Evolutionary conservation across 2,797 vertebrate genomes (phyloP).

Genomic region (Pangasius larnaudii): DNA sequence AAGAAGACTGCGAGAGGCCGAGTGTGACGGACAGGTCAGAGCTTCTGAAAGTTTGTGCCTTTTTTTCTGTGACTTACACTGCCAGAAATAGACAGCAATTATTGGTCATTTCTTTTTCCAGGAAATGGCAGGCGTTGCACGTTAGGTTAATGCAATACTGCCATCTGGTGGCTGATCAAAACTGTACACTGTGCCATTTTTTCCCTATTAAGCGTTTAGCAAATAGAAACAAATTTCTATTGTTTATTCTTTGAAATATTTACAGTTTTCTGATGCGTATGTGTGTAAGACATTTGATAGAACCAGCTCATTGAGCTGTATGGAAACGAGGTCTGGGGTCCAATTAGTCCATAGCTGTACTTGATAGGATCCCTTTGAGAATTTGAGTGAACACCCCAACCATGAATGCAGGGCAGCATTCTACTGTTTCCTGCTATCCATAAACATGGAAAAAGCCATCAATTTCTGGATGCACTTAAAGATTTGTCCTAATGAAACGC

Average conservation of each 20-base stretch:
- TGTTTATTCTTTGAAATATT: neutral
- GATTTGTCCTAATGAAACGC: neutral
- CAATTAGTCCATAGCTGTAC: neutral
- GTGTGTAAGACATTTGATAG: neutral
- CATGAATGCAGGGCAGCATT: neutral
- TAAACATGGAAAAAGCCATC: neutral
- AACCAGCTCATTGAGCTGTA: neutral
- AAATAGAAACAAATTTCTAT: neutral
- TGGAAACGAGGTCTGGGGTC: neutral
- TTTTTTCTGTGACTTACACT: neutral
- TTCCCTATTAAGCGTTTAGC: neutral
- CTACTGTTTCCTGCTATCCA: too few relatives aligned
- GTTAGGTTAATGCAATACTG: conserved; percentile 25
- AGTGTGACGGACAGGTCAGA: conserved; percentile 68
- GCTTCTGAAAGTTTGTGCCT: neutral
- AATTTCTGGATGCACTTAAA: neutral
- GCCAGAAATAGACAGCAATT: neutral
- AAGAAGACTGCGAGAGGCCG: conserved; percentile 50
- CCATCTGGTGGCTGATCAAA: conserved; percentile 58
- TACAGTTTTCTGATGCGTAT: neutral
- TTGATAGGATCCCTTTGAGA: neutral
- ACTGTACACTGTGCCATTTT: neutral
- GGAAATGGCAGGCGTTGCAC: neutral
- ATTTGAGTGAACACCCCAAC: neutral
- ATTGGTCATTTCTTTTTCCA: neutral